These are phyloP conservation scores for Nasonia giraulti DNA, from an alignment of 1,140 invertebrate genomes.

Conservation along the genomic window DNA sequence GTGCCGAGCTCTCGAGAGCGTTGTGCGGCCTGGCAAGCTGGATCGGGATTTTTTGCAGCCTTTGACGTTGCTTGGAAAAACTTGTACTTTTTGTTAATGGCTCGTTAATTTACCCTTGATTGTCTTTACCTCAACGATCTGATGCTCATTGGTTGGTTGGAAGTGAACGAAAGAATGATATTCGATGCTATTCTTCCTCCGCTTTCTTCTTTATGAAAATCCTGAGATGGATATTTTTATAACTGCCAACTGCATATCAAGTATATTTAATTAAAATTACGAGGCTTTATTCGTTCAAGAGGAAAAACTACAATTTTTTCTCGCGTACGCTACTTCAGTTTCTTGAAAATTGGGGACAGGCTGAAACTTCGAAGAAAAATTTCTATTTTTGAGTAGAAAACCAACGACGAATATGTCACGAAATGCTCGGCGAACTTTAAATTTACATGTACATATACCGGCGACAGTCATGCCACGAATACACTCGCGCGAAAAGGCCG, in stretches of 20 bases:
- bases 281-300: neutral
- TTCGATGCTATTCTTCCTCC: too few relatives aligned
- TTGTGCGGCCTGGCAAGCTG: neutral
- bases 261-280: too few relatives aligned
- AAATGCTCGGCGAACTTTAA: neutral
- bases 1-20: neutral
- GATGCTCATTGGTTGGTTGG: too few relatives aligned
- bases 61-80: neutral
- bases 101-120: neutral
- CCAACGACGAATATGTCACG: neutral
- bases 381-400: slow-evolving; percentile 18
- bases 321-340: neutral
- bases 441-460: neutral
- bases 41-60: neutral
- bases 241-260: too few relatives aligned
- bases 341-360: neutral
- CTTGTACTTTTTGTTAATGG: neutral
- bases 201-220: too few relatives aligned
- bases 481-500: too few relatives aligned
- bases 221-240: too few relatives aligned
- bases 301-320: neutral
- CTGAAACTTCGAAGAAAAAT: slow-evolving; percentile 18
- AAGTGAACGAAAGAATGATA: too few relatives aligned
- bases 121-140: too few relatives aligned
- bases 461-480: too few relatives aligned